A percentile compares a stretch with the other conserved stretches of the same genome.
phyloP scores from a whole-genome alignment of 2,797 vertebrate genomes.

The Gila robusta region DNA sequence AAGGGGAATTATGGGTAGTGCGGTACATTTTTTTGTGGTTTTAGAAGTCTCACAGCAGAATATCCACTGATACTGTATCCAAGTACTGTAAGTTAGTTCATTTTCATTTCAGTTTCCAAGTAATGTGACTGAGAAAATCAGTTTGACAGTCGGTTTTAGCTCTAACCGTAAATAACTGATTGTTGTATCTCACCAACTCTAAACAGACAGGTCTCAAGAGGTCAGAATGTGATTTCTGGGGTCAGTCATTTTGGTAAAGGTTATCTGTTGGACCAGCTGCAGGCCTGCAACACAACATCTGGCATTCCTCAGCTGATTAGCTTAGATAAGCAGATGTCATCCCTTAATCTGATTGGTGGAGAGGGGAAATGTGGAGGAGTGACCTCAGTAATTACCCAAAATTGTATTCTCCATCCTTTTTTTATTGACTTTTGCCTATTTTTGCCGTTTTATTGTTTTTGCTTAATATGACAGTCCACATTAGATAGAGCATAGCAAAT shows the following conservation, averaged over 20 bases:
- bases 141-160: background rate
- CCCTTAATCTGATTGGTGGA: constrained; percentile 23
- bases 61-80: background rate
- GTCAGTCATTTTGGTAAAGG: constrained; percentile 58
- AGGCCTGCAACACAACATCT: constrained; percentile 58
- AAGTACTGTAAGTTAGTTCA: background rate
- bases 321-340: constrained; percentile 57
- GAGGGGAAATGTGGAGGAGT: constrained; percentile 9
- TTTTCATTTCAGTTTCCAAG: background rate
- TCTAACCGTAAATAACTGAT: background rate
- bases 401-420: background rate
- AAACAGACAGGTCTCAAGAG: constrained; percentile 27
- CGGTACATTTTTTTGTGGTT: background rate
- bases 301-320: constrained; percentile 61
- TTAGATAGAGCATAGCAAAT: background rate
- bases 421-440: background rate
- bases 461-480: background rate
- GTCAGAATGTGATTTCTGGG: constrained; percentile 43
- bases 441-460: background rate
- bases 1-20: background rate
- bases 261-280: constrained; percentile 61
- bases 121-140: background rate
- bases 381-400: constrained; percentile 30
- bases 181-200: background rate
- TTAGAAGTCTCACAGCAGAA: background rate